phyloP scores from a whole-genome alignment of 2,797 vertebrate genomes.

The Characodon lateralis region DNA sequence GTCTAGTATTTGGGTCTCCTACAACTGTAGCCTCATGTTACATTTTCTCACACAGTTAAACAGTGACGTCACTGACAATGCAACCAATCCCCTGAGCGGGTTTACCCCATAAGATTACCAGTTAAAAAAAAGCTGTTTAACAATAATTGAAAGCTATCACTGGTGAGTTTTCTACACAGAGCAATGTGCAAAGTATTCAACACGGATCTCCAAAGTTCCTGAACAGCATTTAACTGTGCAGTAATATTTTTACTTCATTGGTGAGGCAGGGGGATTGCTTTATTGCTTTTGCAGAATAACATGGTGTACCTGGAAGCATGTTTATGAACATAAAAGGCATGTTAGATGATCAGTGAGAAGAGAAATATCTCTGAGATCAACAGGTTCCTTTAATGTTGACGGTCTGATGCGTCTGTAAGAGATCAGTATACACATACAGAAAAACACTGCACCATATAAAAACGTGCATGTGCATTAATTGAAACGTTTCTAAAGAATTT shows the following conservation, averaged over 20 bases:
- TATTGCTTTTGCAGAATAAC: conserved; percentile 8
- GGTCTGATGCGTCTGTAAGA: conserved; percentile 16
- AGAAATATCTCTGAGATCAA: neutral
- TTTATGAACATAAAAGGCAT: neutral
- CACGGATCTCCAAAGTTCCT: neutral
- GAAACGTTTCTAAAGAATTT: no score
- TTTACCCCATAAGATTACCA: no score
- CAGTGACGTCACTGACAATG: no score
- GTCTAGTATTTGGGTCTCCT: no score
- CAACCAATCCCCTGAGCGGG: no score
- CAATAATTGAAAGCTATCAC: no score
- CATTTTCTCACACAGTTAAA: no score
- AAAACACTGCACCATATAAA: no score
- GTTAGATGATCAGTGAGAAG: conserved; percentile 12
- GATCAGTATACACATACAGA: neutral
- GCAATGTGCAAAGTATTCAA: neutral
- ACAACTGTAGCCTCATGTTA: no score
- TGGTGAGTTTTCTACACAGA: neutral
- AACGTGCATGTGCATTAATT: no score
- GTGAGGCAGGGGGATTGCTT: neutral
- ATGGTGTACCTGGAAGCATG: conserved; percentile 7
- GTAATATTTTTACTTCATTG: conserved; percentile 38
- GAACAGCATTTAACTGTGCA: conserved; percentile 9
- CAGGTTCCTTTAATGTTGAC: neutral
- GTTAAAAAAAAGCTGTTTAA: no score